Conservation (phyloP, 2,113 vertebrate species). For the Oceanodroma tethys region DNA sequence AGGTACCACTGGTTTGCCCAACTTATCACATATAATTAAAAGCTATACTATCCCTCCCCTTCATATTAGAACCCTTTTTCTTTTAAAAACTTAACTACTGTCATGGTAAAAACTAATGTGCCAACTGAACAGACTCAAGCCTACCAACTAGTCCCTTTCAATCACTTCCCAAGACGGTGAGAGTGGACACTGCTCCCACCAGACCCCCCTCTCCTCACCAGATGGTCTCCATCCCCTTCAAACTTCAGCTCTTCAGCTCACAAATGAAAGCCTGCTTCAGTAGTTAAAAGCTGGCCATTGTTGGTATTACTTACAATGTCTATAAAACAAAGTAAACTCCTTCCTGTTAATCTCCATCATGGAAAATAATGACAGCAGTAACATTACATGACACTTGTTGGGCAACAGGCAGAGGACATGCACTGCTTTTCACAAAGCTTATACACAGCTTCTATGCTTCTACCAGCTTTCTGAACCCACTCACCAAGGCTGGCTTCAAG, state of each 20-base stretch:
- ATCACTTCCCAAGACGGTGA: neutral
- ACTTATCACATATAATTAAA: neutral
- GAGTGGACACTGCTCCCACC: neutral
- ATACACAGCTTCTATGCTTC: neutral
- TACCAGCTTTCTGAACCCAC: neutral
- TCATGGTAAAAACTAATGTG: neutral
- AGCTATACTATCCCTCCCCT: neutral
- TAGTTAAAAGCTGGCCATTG: neutral
- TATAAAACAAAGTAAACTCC: neutral
- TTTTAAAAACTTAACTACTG: neutral
- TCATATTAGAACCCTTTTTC: neutral
- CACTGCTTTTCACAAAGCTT: neutral
- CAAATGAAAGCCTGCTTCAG: neutral
- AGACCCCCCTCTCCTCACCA: neutral
- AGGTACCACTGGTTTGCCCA: neutral
- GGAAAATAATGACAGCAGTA: neutral
- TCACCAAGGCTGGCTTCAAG: neutral
- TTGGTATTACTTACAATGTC: neutral
- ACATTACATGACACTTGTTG: neutral
- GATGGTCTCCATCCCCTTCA: neutral
- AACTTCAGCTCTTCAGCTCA: neutral
- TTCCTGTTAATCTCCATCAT: neutral
- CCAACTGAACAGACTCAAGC: neutral
- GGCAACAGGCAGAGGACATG: neutral
- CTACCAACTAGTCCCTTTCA: neutral